Base-by-base conservation (phyloP, 2,113 vertebrate genomes). In the Bubo bubo region DNA sequence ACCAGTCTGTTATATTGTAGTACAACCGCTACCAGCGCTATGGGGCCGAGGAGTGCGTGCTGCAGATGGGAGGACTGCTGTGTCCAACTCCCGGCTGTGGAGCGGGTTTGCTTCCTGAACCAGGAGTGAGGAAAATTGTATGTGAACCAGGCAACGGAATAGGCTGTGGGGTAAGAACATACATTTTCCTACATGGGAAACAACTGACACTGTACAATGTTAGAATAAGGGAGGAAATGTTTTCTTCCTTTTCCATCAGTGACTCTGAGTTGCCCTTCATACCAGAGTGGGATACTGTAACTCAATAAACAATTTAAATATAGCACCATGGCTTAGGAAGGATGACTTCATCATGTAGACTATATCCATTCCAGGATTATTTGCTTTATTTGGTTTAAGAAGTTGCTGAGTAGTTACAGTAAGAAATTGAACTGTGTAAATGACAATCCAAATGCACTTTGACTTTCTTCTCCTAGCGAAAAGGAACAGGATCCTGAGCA, bases 21-120 rank as follows among this genome's bases (percentile, higher is more conserved):
- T 99, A 99, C 88, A 98, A 97, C 66, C 98, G 99, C 10, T 99
- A 99, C 97, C 99, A 99, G 95, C 97, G 96, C 30, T 99, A 99
- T 8, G 99, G 97, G 2, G 98, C 99, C 0, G 99, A 99, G 84
- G 98, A 99, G 53, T 99, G 98, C 1, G 97, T 99, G 93, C 98
- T 99, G 81, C 98, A 94, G 93, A 98, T 98, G 97, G 99, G 99
- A 7, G 99, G 99, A 12, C 97, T 99, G 77, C 96, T 99, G 94
- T 99, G 99, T 93, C 99, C 99, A 2, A 97, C 98, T 20, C 98
- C 99, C 0, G 98, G 98, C 95, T 99, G 99, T 22, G 99, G 99
- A 53, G 99, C 99, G 0, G 99, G 99, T 34, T 98, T 99, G 71
- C 97, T 99, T 30, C 98, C 98, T 0, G 97, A 98, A 39, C 96